phyloP scores from a whole-genome alignment of 2,113 vertebrate species.

The Bos indicus region DNA sequence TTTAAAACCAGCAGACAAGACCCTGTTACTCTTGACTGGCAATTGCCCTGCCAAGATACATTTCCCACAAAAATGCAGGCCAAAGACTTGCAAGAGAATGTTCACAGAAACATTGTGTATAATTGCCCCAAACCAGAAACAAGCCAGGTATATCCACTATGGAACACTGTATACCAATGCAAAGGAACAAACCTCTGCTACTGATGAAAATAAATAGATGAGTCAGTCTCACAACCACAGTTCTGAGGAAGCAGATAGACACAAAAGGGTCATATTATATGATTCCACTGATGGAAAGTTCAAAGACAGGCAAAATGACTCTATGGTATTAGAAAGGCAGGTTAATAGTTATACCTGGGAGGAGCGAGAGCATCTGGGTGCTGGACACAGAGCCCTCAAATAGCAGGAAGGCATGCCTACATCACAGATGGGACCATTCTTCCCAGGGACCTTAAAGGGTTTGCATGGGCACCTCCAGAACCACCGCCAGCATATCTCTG shows the following conservation, averaged over 20 bases:
- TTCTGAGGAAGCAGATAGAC: background rate
- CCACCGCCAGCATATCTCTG: rapidly evolving
- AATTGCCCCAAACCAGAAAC: background rate
- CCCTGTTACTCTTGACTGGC: background rate
- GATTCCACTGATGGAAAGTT: background rate
- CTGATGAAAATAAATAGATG: background rate
- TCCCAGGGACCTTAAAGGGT: background rate
- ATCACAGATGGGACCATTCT: background rate
- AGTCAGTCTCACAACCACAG: background rate
- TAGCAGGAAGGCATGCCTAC: background rate
- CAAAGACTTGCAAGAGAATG: background rate
- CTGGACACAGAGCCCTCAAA: background rate
- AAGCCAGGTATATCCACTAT: too few relatives aligned
- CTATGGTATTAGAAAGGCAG: background rate
- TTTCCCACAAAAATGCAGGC: background rate
- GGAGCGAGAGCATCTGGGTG: background rate
- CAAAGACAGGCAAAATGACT: background rate
- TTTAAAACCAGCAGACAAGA: background rate
- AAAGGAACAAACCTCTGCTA: background rate
- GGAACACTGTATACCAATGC: background rate
- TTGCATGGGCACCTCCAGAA: background rate
- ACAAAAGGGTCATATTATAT: background rate
- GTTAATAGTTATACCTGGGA: background rate
- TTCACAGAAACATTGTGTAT: background rate
- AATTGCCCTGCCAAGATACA: background rate